Base-by-base conservation (phyloP, 2,888 invertebrate genomes). In the Tricholauxania praeusta region DNA sequence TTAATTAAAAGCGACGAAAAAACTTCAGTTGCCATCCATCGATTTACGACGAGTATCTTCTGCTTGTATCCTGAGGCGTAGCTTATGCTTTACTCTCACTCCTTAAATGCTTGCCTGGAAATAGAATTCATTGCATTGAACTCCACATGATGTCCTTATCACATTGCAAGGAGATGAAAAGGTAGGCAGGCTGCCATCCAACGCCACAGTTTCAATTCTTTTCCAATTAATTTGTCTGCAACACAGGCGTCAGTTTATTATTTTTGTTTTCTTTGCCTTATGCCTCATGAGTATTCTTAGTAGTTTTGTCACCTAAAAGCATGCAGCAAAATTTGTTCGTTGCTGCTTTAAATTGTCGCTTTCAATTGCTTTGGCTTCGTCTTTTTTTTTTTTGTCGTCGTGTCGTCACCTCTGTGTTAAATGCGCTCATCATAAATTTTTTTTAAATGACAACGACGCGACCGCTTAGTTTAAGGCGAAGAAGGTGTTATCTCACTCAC, bases 1-100 rank as follows among this genome's bases (percentile, higher is more conserved):
- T 83, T 84, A 84, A 83, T 83, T 83, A 83, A 83, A 84, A 81
- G 79, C 78, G 72, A 72, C 74, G 72, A 72, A 70, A 69, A 63
- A 57, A n/a, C 22, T 47, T 47, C 12, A 47, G 66, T 67, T 72
- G 65, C 51, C 71, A 49, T 68, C 48, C 60, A 70, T 62, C 70
- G 62, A 63, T 63, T 70, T 62, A 39, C 39, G 39, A 48, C 32
- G 17, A 47, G 12, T 22, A 19, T 14, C 15, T 4, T 17, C 52
- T 15, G 15, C 53, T 22, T 14, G 49, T 52, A 17, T n/a, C 6
- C 47, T 12, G 55, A 14, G 60, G 17, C 53, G 77, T 73, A 79
- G 78, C 80, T 82, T 81, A 78, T 79, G 82, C 77, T 81, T 76
- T 78, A 77, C 75, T 76, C 79, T 76, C 77, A 74, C 81, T 77